Evolutionary conservation across 2,888 invertebrate genomes (phyloP).

Genomic region (Ichneumoninae sp.): DNA sequence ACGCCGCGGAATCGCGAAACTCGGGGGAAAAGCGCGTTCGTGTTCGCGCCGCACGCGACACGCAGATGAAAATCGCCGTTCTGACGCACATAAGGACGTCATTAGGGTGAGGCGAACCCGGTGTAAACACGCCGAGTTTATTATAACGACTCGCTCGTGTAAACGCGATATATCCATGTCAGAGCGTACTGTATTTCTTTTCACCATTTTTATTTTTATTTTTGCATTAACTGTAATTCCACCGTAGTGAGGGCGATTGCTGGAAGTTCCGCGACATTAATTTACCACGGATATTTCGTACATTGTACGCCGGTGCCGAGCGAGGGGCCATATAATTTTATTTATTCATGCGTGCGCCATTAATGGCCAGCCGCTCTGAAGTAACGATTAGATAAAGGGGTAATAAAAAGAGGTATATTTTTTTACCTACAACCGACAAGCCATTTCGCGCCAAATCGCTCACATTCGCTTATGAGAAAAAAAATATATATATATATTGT

Average conservation of each 20-base stretch:
- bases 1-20: slow-evolving; percentile 4
- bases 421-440: slow-evolving; percentile 29
- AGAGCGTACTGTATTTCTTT: slow-evolving; percentile 9
- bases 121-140: slow-evolving; percentile 28
- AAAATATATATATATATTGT: neutral
- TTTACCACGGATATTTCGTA: slow-evolving; percentile 37
- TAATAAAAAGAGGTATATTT: slow-evolving; percentile 15
- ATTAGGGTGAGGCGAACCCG: slow-evolving; percentile 18
- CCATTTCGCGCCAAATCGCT: slow-evolving; percentile 4
- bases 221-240: slow-evolving; percentile 1
- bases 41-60: slow-evolving; percentile 11
- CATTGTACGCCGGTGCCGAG: slow-evolving; percentile 3
- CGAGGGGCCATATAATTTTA: slow-evolving; percentile 21
- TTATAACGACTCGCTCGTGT: slow-evolving; percentile 33
- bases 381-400: slow-evolving; percentile 26
- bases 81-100: slow-evolving; percentile 46
- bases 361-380: slow-evolving; percentile 2
- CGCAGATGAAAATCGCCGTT: slow-evolving; percentile 40
- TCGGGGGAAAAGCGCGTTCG: slow-evolving; percentile 1
- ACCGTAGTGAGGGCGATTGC: neutral
- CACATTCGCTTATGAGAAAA: neutral
- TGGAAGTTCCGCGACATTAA: slow-evolving; percentile 16
- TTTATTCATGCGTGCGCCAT: slow-evolving; percentile 5
- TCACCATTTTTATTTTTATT: neutral
- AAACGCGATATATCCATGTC: slow-evolving; percentile 38